These are phyloP conservation scores for Sarcoramphus papa DNA, from an alignment of 2,797 vertebrate genomes.

Conservation along the genomic window DNA sequence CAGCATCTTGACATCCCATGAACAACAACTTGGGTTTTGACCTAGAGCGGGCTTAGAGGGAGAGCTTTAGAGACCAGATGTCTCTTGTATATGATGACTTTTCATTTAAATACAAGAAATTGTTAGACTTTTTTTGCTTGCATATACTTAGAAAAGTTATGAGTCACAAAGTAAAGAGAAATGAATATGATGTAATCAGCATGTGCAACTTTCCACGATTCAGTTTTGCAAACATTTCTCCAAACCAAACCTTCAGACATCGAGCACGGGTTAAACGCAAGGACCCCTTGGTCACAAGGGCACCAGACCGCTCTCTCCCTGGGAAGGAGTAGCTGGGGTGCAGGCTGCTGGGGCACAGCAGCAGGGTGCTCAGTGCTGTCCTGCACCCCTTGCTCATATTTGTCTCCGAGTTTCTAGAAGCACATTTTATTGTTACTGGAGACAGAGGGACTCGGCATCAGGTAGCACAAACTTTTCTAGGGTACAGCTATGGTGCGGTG, in stretches of 20 bases:
- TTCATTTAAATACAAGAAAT: not conserved
- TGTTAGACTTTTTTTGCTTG: not conserved
- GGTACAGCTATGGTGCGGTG: not conserved
- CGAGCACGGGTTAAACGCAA: not conserved
- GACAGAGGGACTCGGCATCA: not conserved
- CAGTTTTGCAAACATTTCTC: not conserved
- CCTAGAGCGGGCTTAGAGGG: not conserved
- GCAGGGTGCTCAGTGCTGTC: not conserved
- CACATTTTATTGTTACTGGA: not conserved
- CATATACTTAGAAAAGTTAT: not conserved
- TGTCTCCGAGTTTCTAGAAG: not conserved
- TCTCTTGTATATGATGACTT: not conserved
- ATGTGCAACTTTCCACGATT: not conserved
- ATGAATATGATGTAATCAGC: not conserved
- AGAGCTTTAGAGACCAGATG: not conserved
- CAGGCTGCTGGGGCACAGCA: not conserved
- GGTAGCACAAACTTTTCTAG: not conserved
- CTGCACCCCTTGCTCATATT: not conserved
- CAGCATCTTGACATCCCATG: not conserved
- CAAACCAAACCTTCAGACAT: not conserved
- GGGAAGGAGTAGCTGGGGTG: not conserved
- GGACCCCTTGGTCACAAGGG: not conserved
- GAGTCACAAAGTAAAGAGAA: slow-evolving; percentile 35
- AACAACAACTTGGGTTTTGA: not conserved
- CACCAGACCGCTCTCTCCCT: not conserved